Evolutionary conservation across 2,797 vertebrate species (phyloP), one percentile per base, ranked within the genome.

Genomic region (Parambassis ranga): DNA sequence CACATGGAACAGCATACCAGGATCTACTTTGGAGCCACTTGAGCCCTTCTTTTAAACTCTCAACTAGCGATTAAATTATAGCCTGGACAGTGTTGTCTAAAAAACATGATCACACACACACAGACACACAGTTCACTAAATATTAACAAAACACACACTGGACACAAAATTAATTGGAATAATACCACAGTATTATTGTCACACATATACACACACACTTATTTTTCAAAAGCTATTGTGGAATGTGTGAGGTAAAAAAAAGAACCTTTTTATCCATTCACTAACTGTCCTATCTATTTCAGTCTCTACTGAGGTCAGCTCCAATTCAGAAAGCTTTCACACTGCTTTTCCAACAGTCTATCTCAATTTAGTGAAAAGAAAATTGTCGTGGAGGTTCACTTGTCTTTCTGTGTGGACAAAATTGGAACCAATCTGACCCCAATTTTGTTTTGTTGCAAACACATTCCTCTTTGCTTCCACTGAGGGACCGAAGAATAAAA

Each of bases 261-360:
- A 55, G 11, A 67, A 66, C 27, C 55, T 58, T 81, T 77, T 75
- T 66, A 78, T 77, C 49, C 47, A 55, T 47, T 77, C 26, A 30
- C 18, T 39, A 48, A 65, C 50, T 36, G 36, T 61, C 27, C 36
- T 20, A 22, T 74, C 71, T 48, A 18, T 72, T 71, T 75, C 39
- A 10, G 43, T 43, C 56, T 36, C 20, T 7, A 30, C 7, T 50
- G 30, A 78, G 77, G 77, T 83, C 65, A 61, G 49, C 55, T n/a
- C 30, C 62, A 64, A 71, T 79, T 80, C 72, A 77, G 58, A 79
- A 57, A 67, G 69, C 71, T 70, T 81, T 81, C 42, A 59, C 63
- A 36, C 48, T 13, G 47, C 42, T 61, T 69, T 51, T 69, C 65
- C 27, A 47, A 71, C 65, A 49, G 36, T 47, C 36, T 9, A 7